phyloP scores from a whole-genome alignment of 2,888 invertebrate genomes.

The Endotricha flammealis region DNA sequence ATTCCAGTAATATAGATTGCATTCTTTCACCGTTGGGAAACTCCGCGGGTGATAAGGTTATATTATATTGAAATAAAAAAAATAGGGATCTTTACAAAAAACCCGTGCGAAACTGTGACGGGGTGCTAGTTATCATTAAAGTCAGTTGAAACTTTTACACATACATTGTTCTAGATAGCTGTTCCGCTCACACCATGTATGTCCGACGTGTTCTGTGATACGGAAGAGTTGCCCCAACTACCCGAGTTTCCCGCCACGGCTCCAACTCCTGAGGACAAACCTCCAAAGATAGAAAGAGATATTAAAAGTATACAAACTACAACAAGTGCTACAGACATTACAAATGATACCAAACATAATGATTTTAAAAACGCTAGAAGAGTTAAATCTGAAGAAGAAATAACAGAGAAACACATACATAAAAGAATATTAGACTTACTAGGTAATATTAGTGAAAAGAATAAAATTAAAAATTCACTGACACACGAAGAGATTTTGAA shows the following conservation, averaged over 20 bases:
- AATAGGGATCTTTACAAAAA: too few relatives aligned
- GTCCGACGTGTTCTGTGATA: constrained; percentile 19
- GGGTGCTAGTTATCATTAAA: too few relatives aligned
- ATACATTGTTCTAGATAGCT: constrained; percentile 46
- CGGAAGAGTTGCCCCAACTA: constrained; percentile 23
- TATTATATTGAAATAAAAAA: too few relatives aligned
- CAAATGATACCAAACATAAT: constrained; percentile 9
- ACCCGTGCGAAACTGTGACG: too few relatives aligned
- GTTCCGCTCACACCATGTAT: constrained; percentile 33
- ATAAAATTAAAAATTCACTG: constrained; percentile 19
- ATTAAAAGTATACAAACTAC: constrained; percentile 34
- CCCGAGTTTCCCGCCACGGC: constrained; percentile 13
- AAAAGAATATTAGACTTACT: constrained; percentile 30
- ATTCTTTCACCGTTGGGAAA: too few relatives aligned
- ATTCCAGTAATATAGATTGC: too few relatives aligned
- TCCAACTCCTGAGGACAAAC: constrained; percentile 28
- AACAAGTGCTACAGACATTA: constrained; percentile 29
- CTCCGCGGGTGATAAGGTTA: too few relatives aligned
- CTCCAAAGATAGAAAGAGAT: constrained; percentile 15
- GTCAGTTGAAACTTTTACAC: too few relatives aligned
- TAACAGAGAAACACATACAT: constrained; percentile 25
- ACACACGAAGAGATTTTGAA: constrained; percentile 13
- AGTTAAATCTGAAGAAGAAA: constrained; percentile 39
- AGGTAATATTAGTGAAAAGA: constrained; percentile 24
- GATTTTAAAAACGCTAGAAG: constrained; percentile 23